Evolutionary conservation across 2,797 vertebrate genomes (phyloP), one percentile per base, ranked within the genome.

Genomic region (Pterois miles): DNA sequence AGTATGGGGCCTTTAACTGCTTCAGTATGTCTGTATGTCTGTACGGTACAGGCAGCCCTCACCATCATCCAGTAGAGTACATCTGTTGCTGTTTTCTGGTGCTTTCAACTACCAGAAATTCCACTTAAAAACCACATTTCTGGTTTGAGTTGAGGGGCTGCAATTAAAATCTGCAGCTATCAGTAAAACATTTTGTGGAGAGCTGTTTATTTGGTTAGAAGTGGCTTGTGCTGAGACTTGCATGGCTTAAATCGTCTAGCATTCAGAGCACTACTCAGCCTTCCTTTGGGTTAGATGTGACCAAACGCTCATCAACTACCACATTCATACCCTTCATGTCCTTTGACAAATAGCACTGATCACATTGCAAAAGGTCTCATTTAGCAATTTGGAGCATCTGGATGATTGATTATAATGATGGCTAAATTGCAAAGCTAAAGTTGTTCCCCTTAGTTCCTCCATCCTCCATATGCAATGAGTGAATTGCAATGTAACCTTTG

Each of bases 331-430:
- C 79, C 81, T 43, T 63, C 68, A 73, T 78, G 58, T 88, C 60
- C 76, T 78, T 84, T 90, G 80, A 88, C 89, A 90, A 91, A 88
- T 43, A 59, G 77, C 86, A 78, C 85, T 82, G 85, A 90, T 93
- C 79, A 84, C 90, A 71, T 58, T 60, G 73, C 22, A 5, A 89
- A 92, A 91, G 79, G 83, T 91, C 90, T 92, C 80, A 86, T 87
- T 91, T 85, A 78, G 82, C 76, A 69, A 81, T 87, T 65, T 72
- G 74, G 66, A 81, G 81, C 78, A 80, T 87, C 70, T 74, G 87
- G 71, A 43, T 86, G 90, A 90, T 88, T 86, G 84, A 89, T 89
- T 83, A 71, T 86, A 88, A 90, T 78, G 80, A 88, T 76, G 54
- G 69, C 69, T 50, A 79, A 89, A 85, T 74, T 85, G 73, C 80